phyloP scores from a whole-genome alignment of 2,797 vertebrate genomes.

The Eremophila alpestris region DNA sequence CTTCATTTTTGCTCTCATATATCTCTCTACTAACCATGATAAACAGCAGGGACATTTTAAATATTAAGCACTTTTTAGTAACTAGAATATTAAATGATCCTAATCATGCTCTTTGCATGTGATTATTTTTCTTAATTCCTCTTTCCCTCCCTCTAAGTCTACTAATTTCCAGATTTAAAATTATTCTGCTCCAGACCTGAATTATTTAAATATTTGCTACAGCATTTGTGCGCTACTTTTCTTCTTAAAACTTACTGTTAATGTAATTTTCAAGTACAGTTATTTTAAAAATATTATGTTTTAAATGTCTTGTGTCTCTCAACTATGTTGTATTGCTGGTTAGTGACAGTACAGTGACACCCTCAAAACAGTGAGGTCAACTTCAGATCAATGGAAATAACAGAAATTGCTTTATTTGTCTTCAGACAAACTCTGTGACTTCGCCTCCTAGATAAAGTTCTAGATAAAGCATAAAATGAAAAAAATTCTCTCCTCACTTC shows the following conservation, averaged over 20 bases:
- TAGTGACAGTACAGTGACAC: not conserved
- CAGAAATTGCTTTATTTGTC: not conserved
- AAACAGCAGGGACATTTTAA: slow-evolving; percentile 50
- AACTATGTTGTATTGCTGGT: not conserved
- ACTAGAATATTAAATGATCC: slow-evolving; percentile 38
- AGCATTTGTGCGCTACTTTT: not conserved
- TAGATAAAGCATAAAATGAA: not conserved
- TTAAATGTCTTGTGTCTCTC: not conserved
- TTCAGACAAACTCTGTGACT: not conserved
- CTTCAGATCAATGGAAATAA: not conserved
- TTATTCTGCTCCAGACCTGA: not conserved
- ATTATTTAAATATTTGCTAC: not conserved
- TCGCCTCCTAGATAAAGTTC: not conserved
- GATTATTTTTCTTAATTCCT: slow-evolving; percentile 35
- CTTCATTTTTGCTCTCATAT: slow-evolving; percentile 17
- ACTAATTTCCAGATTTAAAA: slow-evolving; percentile 28
- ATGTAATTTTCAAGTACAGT: not conserved
- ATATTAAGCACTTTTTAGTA: slow-evolving; percentile 47
- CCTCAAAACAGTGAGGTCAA: not conserved
- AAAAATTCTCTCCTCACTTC: not conserved
- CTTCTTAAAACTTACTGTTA: not conserved
- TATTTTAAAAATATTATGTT: not conserved
- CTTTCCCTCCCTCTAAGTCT: not conserved
- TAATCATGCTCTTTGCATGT: slow-evolving; percentile 2
- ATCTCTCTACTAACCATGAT: not conserved